Percentiles rank a stretch among this genome's conserved stretches.
Evolutionary conservation across 2,113 vertebrate species (phyloP).

Genomic region (Ceyx melanurus): DNA sequence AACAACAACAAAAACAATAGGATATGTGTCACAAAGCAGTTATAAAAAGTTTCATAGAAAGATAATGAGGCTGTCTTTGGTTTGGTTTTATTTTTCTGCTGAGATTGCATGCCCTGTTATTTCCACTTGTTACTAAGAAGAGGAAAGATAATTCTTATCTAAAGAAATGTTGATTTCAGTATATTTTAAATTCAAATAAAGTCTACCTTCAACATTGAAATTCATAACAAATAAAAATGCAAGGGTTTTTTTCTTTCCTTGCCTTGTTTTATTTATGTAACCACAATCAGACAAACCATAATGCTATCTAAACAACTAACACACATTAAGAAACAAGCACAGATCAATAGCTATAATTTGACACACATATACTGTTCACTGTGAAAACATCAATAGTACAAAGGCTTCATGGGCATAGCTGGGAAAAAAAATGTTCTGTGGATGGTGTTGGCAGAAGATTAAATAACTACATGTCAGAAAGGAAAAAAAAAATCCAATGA

Average conservation of each 20-base stretch:
- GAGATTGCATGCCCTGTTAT: constrained; percentile 6
- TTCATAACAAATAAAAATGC: constrained; percentile 48
- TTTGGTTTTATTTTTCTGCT: constrained; percentile 1
- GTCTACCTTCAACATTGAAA: constrained; percentile 42
- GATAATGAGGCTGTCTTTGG: not conserved
- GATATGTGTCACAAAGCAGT: constrained; percentile 3
- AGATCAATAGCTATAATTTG: constrained; percentile 80
- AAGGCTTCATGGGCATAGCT: constrained; percentile 69
- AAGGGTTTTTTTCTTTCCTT: constrained; percentile 22
- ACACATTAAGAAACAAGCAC: constrained; percentile 73
- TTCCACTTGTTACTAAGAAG: constrained; percentile 52
- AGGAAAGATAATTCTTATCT: constrained; percentile 35
- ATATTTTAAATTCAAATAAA: constrained; percentile 71
- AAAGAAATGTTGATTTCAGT: constrained; percentile 62
- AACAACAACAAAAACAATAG: constrained; percentile 44
- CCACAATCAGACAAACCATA: constrained; percentile 57
- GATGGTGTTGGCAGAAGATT: constrained; percentile 74
- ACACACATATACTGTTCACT: constrained; percentile 64
- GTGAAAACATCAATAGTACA: constrained; percentile 76
- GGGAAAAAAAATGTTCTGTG: constrained; percentile 67
- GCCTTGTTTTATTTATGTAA: constrained; percentile 63
- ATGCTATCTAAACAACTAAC: constrained; percentile 67
- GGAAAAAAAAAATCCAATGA: constrained; percentile 57
- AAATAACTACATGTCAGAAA: constrained; percentile 72
- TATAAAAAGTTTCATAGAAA: constrained; percentile 24